phyloP scores from a whole-genome alignment of 2,888 invertebrate genomes.

The Idaea biselata region DNA sequence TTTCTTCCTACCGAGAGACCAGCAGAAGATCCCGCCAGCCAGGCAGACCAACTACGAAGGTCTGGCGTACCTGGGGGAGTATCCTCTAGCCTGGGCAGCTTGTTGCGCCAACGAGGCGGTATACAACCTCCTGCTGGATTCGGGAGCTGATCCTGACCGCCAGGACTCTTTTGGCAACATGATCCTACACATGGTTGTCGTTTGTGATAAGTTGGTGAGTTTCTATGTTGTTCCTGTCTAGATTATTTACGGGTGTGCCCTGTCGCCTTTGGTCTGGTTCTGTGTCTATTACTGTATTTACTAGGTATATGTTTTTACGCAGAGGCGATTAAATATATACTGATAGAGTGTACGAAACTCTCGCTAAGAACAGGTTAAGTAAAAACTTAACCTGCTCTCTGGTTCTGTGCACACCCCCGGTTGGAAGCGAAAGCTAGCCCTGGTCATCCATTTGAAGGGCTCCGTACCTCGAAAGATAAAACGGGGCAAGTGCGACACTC shows the following conservation, averaged over 20 bases:
- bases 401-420: too few relatives aligned
- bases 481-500: too few relatives aligned
- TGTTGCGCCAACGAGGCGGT: conserved; percentile 98
- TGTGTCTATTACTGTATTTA: too few relatives aligned
- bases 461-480: too few relatives aligned
- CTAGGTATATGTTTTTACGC: too few relatives aligned
- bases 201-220: conserved; percentile 95
- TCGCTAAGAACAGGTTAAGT: too few relatives aligned
- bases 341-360: too few relatives aligned
- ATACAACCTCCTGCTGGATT: conserved; percentile 95
- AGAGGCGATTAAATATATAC: too few relatives aligned
- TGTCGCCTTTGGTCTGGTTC: too few relatives aligned
- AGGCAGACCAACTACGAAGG: conserved; percentile 97
- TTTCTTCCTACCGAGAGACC: conserved; percentile 97
- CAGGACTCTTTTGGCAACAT: conserved; percentile 98
- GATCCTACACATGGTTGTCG: conserved; percentile 99
- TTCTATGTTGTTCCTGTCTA: conserved; percentile 21
- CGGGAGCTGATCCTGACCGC: conserved; percentile 96
- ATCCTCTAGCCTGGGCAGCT: conserved; percentile 98
- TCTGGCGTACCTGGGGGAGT: conserved; percentile 97
- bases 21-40: conserved; percentile 88
- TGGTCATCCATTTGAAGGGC: too few relatives aligned
- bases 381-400: too few relatives aligned
- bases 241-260: background rate
- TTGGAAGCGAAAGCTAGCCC: too few relatives aligned